Conservation (phyloP, 2,797 vertebrate genomes). For the Choloepus didactylus region DNA sequence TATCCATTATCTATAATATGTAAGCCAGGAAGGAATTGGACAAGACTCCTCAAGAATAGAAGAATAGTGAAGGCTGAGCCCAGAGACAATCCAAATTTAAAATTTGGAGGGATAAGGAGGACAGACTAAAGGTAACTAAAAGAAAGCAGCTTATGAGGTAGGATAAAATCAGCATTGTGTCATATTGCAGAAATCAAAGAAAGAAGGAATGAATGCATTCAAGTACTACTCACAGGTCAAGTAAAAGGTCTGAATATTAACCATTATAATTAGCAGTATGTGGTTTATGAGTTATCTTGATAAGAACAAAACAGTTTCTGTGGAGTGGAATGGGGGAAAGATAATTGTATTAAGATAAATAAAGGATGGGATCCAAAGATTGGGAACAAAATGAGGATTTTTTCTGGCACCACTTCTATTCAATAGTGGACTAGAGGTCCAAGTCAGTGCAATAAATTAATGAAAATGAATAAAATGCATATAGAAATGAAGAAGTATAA, state of each 20-base stretch:
- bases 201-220: background rate
- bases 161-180: background rate
- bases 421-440: background rate
- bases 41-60: background rate
- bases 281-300: background rate
- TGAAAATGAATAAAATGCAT: background rate
- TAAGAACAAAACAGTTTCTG: background rate
- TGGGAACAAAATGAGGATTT: background rate
- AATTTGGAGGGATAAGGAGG: background rate
- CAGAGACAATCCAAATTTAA: background rate
- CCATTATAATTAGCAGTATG: background rate
- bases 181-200: background rate
- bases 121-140: background rate
- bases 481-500: conserved; percentile 11
- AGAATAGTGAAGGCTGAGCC: background rate
- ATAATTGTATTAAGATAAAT: background rate
- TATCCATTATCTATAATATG: background rate
- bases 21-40: background rate
- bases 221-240: background rate
- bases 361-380: background rate
- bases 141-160: background rate
- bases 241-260: background rate
- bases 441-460: background rate
- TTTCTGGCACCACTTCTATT: background rate
- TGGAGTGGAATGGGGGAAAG: no score